These are phyloP conservation scores for Drosophila nigromelanica DNA, from an alignment of 1,140 invertebrate genomes.

Conservation along the genomic window DNA sequence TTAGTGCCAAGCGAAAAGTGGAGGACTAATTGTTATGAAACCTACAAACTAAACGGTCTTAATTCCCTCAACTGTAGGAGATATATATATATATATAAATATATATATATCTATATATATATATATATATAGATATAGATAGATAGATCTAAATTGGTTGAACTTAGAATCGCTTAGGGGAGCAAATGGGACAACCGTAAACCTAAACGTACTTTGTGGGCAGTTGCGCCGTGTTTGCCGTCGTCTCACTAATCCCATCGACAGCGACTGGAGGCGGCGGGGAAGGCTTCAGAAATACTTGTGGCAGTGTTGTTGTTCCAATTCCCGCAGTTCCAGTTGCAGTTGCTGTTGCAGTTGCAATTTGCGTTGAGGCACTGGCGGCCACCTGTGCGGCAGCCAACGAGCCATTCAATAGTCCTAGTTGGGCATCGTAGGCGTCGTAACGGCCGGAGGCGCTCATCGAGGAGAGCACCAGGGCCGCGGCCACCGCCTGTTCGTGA, in stretches of 20 bases:
- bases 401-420: slow-evolving; percentile 34
- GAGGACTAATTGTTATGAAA: slow-evolving; percentile 18
- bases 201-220: slow-evolving; percentile 69
- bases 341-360: neutral
- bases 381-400: slow-evolving; percentile 19
- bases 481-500: slow-evolving; percentile 75
- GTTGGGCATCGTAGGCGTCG: slow-evolving; percentile 50
- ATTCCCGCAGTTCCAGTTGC: slow-evolving; percentile 4
- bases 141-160: neutral
- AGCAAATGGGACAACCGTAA: slow-evolving; percentile 24
- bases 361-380: slow-evolving; percentile 7
- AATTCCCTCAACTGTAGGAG: slow-evolving; percentile 26
- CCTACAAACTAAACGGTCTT: slow-evolving; percentile 39
- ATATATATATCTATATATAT: too few relatives aligned
- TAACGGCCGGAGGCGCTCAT: slow-evolving; percentile 67
- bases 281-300: slow-evolving; percentile 80
- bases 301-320: slow-evolving; percentile 70
- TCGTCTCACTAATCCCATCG: slow-evolving; percentile 26
- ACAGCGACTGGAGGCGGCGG: slow-evolving; percentile 50
- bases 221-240: slow-evolving; percentile 36
- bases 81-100: slow-evolving; percentile 5
- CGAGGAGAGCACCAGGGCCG: slow-evolving; percentile 72
- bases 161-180: slow-evolving; percentile 46
- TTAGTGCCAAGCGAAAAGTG: neutral
- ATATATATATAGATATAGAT: slow-evolving; percentile 26